These are phyloP conservation scores for Heterodera schachtii DNA, from an alignment of 1,140 invertebrate species.

Conservation along the genomic window DNA sequence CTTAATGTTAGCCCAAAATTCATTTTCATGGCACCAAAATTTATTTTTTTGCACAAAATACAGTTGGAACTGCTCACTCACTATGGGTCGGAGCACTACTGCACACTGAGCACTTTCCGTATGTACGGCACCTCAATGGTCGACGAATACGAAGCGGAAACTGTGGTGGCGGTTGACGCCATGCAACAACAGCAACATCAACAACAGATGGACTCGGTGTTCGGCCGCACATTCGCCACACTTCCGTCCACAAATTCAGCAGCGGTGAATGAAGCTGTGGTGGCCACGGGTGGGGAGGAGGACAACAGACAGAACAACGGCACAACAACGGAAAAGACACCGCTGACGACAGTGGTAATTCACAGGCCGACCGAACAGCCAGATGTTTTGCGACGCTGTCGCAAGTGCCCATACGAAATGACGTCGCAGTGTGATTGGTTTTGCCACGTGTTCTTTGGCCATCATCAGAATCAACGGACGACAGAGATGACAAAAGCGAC, in stretches of 20 bases:
- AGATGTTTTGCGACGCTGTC: background rate
- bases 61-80: constrained; percentile 37
- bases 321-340: background rate
- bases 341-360: background rate
- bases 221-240: background rate
- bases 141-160: constrained; percentile 68
- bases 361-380: background rate
- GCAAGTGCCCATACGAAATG: background rate
- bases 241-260: background rate
- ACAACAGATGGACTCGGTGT: constrained; percentile 1
- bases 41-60: background rate
- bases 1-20: no score
- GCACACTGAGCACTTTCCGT: constrained; percentile 87
- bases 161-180: constrained; percentile 9
- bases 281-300: background rate
- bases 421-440: background rate
- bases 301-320: background rate
- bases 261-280: background rate
- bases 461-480: background rate
- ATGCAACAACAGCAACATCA: constrained; percentile 5
- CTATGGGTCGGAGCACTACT: constrained; percentile 81
- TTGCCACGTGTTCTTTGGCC: background rate
- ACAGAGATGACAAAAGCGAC: background rate
- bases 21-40: no score
- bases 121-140: constrained; percentile 79